Base-by-base conservation (phyloP, 2,888 invertebrate species). In the Trachelus iudaicus region DNA sequence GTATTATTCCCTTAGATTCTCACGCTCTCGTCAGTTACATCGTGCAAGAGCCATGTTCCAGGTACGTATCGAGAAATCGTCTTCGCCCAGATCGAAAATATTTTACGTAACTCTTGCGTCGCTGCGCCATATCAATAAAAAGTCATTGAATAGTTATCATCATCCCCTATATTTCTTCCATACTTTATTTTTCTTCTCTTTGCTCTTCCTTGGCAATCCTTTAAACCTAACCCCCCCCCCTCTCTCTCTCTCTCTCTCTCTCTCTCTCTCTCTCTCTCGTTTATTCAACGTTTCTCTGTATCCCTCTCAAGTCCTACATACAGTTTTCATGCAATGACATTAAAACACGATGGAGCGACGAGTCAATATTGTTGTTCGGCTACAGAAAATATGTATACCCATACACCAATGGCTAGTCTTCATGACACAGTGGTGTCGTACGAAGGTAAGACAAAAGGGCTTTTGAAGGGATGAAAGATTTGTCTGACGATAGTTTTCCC, bases 1-100 rank as follows among this genome's bases (percentile, higher is more conserved):
- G 81, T 83, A 79, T 84, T 84, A 84, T 84, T 84, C 85, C 79
- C 78, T 85, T 85, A 85, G 80, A 84, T 85, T 83, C 81, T 80
- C 81, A 80, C 81, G 80, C 83, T 79, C 83, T 79, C 79, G 69
- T 75, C 69, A 77, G 76, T 76, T 76, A 73, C 77, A 73, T 71
- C 73, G 56, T 73, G 79, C 79, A 77, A 73, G 74, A 75, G 69
- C 34, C 9, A 56, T 9, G 56, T 23, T 56, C 56, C 56, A 56
- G 56, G 56, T 56, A 56, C 23, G 56, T 56, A 56, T 56, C 23
- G 23, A 56, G 56, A 56, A 56, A 56, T 23, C 2, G 9, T 23
- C 23, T 56, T 56, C 9, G 56, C 9, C 23, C 56, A 23, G 23
- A 9, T 56, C 56, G 6, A 56, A 9, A 56, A 56, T 9, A 23